phyloP scores from a whole-genome alignment of 2,113 vertebrate species.

The Upupa epops region DNA sequence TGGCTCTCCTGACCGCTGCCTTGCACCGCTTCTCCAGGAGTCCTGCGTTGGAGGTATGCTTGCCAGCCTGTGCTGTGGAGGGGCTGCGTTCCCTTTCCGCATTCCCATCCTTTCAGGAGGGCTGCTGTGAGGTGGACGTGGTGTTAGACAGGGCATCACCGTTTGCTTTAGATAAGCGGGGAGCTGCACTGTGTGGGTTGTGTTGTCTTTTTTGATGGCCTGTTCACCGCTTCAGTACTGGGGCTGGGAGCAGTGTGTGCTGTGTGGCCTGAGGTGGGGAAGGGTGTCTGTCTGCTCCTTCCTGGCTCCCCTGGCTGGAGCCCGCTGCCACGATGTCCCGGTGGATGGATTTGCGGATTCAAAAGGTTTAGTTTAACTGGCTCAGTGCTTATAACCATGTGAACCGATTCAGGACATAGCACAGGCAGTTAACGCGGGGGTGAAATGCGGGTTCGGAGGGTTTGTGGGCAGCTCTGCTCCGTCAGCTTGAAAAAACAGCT shows the following conservation, averaged over 20 bases:
- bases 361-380: neutral
- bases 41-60: constrained; percentile 35
- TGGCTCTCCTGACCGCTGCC: constrained; percentile 2
- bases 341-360: neutral
- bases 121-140: neutral
- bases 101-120: neutral
- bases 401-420: neutral
- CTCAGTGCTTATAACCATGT: neutral
- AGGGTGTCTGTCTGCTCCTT: neutral
- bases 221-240: neutral
- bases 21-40: neutral
- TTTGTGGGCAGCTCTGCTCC: neutral
- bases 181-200: rapidly evolving
- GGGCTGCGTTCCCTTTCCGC: neutral
- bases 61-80: neutral
- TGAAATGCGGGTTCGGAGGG: neutral
- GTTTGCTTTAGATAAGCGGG: neutral
- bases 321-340: rapidly evolving
- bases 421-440: neutral
- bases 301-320: neutral
- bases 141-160: neutral
- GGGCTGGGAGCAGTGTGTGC: neutral
- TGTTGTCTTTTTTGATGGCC: neutral
- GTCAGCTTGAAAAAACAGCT: neutral
- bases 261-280: neutral